Conservation (phyloP, 2,888 invertebrate species). For the Lasioglossum malachurum region DNA sequence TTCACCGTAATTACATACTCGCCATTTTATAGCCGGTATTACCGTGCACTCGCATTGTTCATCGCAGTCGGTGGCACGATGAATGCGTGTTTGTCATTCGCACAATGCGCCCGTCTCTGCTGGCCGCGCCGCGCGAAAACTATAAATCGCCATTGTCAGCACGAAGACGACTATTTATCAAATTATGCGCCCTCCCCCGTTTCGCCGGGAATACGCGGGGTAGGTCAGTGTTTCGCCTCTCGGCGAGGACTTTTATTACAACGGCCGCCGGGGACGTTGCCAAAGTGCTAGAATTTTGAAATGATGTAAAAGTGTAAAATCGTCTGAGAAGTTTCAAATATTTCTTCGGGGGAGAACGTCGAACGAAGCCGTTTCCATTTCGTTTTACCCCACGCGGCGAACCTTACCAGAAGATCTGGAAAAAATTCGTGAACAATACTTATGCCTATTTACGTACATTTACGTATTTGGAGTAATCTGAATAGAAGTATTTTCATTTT, state of each 20-base stretch:
- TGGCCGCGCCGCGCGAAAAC: slow-evolving; percentile 34
- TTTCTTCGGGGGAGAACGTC: too few species aligned
- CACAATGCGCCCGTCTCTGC: slow-evolving; percentile 38
- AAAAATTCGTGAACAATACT: too few species aligned
- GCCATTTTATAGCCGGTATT: slow-evolving; percentile 46
- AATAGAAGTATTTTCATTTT: not conserved
- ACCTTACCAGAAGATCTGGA: too few species aligned
- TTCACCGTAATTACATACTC: slow-evolving; percentile 49
- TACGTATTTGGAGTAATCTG: not conserved
- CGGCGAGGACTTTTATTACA: not conserved
- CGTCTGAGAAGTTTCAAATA: too few species aligned
- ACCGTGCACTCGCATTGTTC: slow-evolving; percentile 37
- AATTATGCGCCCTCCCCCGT: not conserved
- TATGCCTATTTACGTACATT: too few species aligned
- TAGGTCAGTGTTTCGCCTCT: not conserved
- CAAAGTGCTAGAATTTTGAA: not conserved
- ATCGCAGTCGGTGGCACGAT: slow-evolving; percentile 1
- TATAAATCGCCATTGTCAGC: slow-evolving; percentile 48
- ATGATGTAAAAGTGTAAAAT: too few species aligned
- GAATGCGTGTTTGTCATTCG: slow-evolving; percentile 42
- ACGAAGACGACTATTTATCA: slow-evolving; percentile 31
- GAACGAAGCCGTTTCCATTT: too few species aligned
- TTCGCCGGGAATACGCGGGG: not conserved
- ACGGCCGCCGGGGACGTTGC: not conserved
- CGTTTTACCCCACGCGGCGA: too few species aligned